These are phyloP conservation scores for Tympanoctomys barrerae DNA, from an alignment of 2,797 vertebrate species.

Conservation along the genomic window DNA sequence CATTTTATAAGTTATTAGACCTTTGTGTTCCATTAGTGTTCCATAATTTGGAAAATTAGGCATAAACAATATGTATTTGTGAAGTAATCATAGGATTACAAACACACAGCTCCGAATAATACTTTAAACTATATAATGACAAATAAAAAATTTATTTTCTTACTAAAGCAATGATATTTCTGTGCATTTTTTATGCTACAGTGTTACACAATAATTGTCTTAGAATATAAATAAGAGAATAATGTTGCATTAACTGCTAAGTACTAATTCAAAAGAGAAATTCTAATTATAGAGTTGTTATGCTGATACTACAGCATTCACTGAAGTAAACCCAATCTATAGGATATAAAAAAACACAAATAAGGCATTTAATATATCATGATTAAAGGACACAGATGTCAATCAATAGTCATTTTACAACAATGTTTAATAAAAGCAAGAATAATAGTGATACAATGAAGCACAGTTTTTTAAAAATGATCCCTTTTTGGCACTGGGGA, in stretches of 20 bases:
- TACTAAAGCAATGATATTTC: background rate
- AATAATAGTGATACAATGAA: background rate
- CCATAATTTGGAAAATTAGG: conserved; percentile 30
- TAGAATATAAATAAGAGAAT: conserved; percentile 56
- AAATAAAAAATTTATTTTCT: background rate
- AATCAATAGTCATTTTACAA: background rate
- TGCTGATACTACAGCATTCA: background rate
- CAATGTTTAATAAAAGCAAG: background rate
- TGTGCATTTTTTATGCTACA: conserved; percentile 7
- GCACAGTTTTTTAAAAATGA: background rate
- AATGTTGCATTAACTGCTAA: background rate
- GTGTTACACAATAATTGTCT: background rate
- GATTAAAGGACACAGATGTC: background rate
- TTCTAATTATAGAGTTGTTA: background rate
- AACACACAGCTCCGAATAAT: background rate
- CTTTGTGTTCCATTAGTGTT: background rate
- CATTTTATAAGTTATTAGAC: background rate
- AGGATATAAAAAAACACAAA: background rate
- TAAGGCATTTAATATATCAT: background rate
- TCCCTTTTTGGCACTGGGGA: background rate
- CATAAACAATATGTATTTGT: background rate
- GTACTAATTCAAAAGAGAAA: background rate
- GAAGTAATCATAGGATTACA: background rate
- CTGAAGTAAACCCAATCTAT: background rate
- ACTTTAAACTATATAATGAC: background rate